phyloP scores from a whole-genome alignment of 1,140 invertebrate genomes.

The Venturia canescens region DNA sequence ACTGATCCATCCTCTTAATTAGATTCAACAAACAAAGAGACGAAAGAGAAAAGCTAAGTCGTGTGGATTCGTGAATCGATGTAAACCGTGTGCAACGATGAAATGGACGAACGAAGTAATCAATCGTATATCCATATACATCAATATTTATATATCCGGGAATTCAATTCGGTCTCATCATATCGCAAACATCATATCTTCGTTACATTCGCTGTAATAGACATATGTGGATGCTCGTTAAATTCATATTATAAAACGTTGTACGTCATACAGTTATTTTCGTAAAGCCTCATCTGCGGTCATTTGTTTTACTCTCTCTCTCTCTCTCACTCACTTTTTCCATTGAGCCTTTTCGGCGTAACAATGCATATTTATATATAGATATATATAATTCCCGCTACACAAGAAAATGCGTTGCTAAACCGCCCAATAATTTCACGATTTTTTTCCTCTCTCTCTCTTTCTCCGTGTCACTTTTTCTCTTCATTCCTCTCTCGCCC shows the following conservation, averaged over 20 bases:
- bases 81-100: not conserved
- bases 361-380: not conserved
- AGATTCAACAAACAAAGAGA: too few species aligned
- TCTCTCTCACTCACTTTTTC: not conserved
- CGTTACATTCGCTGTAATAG: slow-evolving; percentile 10
- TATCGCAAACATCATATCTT: not conserved
- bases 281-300: slow-evolving; percentile 27
- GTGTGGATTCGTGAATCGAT: not conserved
- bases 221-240: slow-evolving; percentile 20
- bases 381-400: too few species aligned
- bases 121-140: not conserved
- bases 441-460: too few species aligned
- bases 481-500: not conserved
- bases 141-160: slow-evolving; percentile 2
- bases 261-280: slow-evolving; percentile 29
- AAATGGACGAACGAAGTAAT: not conserved
- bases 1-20: too few species aligned
- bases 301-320: slow-evolving; percentile 1
- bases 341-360: not conserved
- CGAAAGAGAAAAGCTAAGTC: too few species aligned
- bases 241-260: slow-evolving; percentile 39
- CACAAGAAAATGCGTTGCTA: too few species aligned
- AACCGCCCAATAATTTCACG: too few species aligned
- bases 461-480: too few species aligned
- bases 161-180: not conserved